phyloP scores from a whole-genome alignment of 2,888 invertebrate species.

The Ischnus inquisitorius region DNA sequence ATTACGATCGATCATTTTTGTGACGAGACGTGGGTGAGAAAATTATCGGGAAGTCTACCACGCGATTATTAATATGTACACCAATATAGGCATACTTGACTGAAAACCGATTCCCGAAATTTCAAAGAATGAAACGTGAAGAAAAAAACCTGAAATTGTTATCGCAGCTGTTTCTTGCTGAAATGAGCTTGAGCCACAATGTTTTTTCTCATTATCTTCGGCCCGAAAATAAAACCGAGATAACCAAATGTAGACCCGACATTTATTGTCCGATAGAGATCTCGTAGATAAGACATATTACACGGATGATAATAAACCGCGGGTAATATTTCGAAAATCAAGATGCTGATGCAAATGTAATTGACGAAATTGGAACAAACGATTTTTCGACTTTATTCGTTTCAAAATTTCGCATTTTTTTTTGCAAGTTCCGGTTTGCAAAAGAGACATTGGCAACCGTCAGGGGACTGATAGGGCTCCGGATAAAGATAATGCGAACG shows the following conservation, averaged over 20 bases:
- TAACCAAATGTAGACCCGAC: slow-evolving; percentile 6
- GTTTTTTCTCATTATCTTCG: not conserved
- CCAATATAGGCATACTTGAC: too few species aligned
- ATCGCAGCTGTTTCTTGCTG: not conserved
- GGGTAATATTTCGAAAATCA: slow-evolving; percentile 7
- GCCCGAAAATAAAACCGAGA: slow-evolving; percentile 17
- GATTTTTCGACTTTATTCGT: not conserved
- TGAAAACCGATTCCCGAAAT: too few species aligned
- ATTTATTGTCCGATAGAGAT: slow-evolving; percentile 14
- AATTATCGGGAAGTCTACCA: not conserved
- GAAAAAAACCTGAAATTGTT: not conserved
- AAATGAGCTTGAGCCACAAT: not conserved
- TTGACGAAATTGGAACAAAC: not conserved
- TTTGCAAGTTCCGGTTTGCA: not conserved
- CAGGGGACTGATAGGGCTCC: not conserved
- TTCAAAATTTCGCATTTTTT: too few species aligned
- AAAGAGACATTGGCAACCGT: not conserved
- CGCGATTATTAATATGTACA: too few species aligned
- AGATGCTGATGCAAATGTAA: not conserved
- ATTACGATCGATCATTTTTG: slow-evolving; percentile 8
- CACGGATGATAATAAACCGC: not conserved
- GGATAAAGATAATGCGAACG: not conserved
- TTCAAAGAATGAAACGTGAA: not conserved
- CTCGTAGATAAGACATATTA: slow-evolving; percentile 22
- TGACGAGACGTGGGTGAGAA: not conserved